Evolutionary conservation across 35 echinoderm and acorn worm species (phyloP), one percentile per base, ranked within the genome.

Genomic region (Ophioderma brevispina): DNA sequence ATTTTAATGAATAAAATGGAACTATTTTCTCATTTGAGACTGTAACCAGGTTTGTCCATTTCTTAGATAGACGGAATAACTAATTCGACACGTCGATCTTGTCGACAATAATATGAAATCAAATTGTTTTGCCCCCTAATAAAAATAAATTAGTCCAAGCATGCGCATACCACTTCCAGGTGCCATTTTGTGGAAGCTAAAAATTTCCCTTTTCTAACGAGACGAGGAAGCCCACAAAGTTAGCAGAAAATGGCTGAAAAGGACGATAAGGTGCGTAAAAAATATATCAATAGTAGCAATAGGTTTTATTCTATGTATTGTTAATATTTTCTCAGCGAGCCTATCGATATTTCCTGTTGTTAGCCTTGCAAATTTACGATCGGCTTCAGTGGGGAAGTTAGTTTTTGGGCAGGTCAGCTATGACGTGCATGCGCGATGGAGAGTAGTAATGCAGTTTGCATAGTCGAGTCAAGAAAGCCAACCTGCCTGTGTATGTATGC

Each of bases 101-200:
- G 4, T 46, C 41, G 5, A 46, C 17, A 46, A 46, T 46, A 46
- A 46, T 17, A 46, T 46, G 5, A n/a, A n/a, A 46, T 46, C 15
- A 70, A 70, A 70, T 70, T 70, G 10, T 18, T 70, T 70, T 13
- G 4, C 4, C 59, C 59, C 59, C 15, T 70, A 25, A 30, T 70
- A 25, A 70, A 25, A 37, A 91, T 91, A 49, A 36, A 85, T 38
- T 78, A 85, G 39, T 91, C 90, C 82, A 82, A 70, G 39, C 90
- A 91, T 91, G 90, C 90, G 90, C 90, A 91, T 37, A 41, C 39
- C 35, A 91, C 90, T 91, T 91, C 82, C 64, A 91, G 90, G 81
- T 91, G 90, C 90, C 90, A 91, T 91, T 83, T 91, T 91, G 85
- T 80, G 59, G 59, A 70, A 70, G 90, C 90, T 35, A 59, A 91